Evolutionary conservation across 2,797 vertebrate genomes (phyloP).

Genomic region (Eulemur albifrons): DNA sequence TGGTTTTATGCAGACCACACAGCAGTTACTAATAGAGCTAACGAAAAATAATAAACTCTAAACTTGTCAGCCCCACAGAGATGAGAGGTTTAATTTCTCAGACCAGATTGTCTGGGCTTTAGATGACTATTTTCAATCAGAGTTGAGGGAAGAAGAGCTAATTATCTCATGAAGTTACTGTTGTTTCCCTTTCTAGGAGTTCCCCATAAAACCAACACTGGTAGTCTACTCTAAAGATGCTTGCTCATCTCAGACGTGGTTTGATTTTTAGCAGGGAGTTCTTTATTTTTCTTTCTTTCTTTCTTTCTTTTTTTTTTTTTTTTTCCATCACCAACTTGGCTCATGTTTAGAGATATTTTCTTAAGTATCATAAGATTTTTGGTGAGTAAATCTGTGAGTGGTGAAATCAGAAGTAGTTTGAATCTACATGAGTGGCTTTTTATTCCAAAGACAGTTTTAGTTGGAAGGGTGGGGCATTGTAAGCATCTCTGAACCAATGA

Average conservation of each 20-base stretch:
- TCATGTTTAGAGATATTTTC: constrained; percentile 31
- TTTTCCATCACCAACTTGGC: neutral
- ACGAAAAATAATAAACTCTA: neutral
- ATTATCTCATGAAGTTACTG: neutral
- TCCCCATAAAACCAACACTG: neutral
- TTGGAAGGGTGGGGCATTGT: neutral
- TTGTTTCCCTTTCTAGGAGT: neutral
- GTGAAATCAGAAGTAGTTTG: neutral
- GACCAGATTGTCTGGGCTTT: neutral
- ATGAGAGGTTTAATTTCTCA: neutral
- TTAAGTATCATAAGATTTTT: constrained; percentile 8
- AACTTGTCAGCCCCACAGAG: neutral
- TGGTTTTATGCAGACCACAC: neutral
- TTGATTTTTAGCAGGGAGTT: constrained; percentile 6
- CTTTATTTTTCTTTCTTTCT: neutral
- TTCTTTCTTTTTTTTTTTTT: neutral
- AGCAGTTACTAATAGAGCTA: neutral
- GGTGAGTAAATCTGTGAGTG: neutral
- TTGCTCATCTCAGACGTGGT: neutral
- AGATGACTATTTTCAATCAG: neutral
- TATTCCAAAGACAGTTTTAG: constrained; percentile 10
- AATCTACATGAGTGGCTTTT: neutral
- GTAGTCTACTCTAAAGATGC: neutral
- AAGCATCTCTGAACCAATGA: neutral
- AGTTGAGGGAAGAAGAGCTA: neutral